Percentiles rank a stretch among this genome's conserved stretches.
phyloP scores from a whole-genome alignment of 2,888 invertebrate genomes.

The Polydrusus pterygomalis region DNA sequence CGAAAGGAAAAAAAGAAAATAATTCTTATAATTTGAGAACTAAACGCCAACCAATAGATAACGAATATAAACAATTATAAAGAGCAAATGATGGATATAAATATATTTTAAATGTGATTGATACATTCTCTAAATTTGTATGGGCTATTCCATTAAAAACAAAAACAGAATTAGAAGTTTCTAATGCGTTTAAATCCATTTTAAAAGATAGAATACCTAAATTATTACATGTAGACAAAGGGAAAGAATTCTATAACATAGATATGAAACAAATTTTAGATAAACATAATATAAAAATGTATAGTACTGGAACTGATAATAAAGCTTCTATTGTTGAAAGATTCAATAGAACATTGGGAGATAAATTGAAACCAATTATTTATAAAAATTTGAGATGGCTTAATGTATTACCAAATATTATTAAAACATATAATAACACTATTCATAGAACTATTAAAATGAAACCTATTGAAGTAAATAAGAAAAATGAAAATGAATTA shows the following conservation, averaged over 20 bases:
- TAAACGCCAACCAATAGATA: no score
- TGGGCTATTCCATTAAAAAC: constrained; percentile 1
- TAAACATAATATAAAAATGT: neutral
- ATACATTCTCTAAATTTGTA: no score
- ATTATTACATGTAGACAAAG: constrained; percentile 1
- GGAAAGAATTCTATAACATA: neutral
- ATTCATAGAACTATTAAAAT: neutral
- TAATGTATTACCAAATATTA: constrained; percentile 1
- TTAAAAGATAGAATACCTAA: constrained; percentile 1
- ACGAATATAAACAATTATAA: no score
- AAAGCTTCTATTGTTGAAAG: neutral
- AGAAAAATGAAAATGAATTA: neutral
- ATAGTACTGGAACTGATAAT: neutral
- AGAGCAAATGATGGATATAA: neutral
- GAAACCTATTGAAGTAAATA: neutral
- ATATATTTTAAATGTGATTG: neutral
- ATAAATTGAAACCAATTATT: neutral
- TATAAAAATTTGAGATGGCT: constrained; percentile 1
- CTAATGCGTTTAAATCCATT: neutral
- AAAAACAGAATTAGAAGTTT: neutral
- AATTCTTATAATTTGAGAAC: no score
- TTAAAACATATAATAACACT: neutral
- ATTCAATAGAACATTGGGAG: neutral
- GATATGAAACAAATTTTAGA: neutral
- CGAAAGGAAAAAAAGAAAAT: neutral